Base-by-base conservation (phyloP, 2,113 vertebrate species). In the Prochilodus magdalenae region DNA sequence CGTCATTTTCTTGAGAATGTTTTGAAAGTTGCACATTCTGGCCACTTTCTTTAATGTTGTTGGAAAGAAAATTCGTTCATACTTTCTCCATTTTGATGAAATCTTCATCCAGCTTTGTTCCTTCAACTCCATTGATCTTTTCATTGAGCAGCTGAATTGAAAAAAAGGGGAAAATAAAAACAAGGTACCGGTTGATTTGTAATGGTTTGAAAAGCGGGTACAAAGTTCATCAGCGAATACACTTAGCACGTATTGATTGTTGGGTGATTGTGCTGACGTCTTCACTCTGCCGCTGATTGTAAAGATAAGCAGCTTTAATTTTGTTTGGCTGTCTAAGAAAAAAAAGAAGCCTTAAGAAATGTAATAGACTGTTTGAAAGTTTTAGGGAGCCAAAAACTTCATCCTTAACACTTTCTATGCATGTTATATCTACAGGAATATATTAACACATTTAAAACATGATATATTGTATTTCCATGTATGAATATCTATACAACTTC, bases 71-170 rank as follows among this genome's bases (percentile, higher is more conserved):
- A 44, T 77, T 29, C 20, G 14, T 4, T 84, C 93, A 95, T 92
- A 98, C 97, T 94, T 92, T 95, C 90, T 96, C 96, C 96, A 97
- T 96, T 83, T 94, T 94, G 84, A 95, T 92, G 89, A 98, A 98
- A 63, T 97, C 96, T 0, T 96, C 94, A 77, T 98, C 96, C 83
- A 97, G 88, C 84, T 96, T 97, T 8, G 97, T 98, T 88, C 96
- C 96, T 92, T 98, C 97, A 4, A 92, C 95, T 79, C 97, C 96
- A 83, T 94, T 96, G 86, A 98, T 94, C 89, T 96, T 96, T 90
- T 98, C 97, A 83, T 95, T 97, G 77, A 98, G 92, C 27, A 97
- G 90, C 97, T 98, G 93, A 63, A 90, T 75, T 70, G 2, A 78
- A 51, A 22, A 71, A 77, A 4, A 75, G 69, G n/a, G 75, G 69